Conservation (phyloP, 2,888 invertebrate genomes). For the Physocephala rufipes region DNA sequence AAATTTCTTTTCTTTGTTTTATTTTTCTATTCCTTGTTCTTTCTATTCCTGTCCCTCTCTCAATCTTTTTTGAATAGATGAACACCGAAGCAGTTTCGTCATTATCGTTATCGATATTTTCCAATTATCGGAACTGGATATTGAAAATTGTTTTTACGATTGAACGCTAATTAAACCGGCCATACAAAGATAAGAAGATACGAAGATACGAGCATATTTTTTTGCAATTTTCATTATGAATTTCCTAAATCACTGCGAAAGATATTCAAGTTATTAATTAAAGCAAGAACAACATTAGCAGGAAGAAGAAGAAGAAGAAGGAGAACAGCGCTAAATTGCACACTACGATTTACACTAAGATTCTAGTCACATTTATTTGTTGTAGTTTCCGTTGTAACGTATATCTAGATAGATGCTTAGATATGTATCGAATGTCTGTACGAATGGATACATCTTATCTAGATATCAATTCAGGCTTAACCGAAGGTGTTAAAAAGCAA, state of each 20-base stretch:
- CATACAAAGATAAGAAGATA: slow-evolving; percentile 3
- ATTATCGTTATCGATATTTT: slow-evolving; percentile 1
- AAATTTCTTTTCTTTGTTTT: too few relatives aligned
- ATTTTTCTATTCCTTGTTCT: not conserved
- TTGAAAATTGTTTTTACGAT: not conserved
- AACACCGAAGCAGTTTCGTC: too few relatives aligned
- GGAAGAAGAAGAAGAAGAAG: too few relatives aligned
- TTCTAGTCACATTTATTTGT: not conserved
- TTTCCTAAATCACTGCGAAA: too few relatives aligned
- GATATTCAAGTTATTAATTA: too few relatives aligned
- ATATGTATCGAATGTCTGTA: not conserved
- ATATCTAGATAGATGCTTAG: not conserved
- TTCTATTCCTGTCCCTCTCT: not conserved
- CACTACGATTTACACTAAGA: too few relatives aligned
- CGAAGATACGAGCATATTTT: not conserved
- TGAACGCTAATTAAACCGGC: slow-evolving; percentile 19
- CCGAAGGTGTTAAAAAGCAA: slow-evolving; percentile 26
- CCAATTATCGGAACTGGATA: slow-evolving; percentile 3
- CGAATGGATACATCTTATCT: not conserved
- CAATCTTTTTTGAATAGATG: not conserved
- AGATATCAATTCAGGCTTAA: not conserved
- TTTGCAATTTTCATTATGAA: too few relatives aligned
- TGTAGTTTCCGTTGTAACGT: not conserved
- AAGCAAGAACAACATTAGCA: too few relatives aligned
- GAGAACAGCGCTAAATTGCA: too few relatives aligned